phyloP scores from a whole-genome alignment of 2,888 invertebrate species.

The Sphaerophoria rueppellii region DNA sequence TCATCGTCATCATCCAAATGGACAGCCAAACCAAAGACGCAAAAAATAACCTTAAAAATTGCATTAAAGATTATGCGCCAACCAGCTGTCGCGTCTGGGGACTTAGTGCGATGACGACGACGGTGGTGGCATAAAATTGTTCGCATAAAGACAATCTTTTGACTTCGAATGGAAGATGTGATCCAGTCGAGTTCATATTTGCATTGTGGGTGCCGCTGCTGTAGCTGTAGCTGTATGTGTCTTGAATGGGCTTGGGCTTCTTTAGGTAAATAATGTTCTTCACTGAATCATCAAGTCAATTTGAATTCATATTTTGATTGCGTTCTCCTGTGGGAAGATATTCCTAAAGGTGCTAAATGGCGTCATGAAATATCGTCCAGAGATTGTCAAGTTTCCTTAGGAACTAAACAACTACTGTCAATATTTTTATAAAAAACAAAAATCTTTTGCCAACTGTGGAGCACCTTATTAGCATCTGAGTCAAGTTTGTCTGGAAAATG shows the following conservation, averaged over 20 bases:
- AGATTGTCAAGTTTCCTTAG: too few species aligned
- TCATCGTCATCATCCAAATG: slow-evolving; percentile 25
- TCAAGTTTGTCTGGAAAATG: too few species aligned
- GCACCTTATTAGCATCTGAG: too few species aligned
- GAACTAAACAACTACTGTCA: too few species aligned
- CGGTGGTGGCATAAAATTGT: background rate
- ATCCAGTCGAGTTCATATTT: slow-evolving; percentile 21
- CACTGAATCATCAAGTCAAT: slow-evolving; percentile 24
- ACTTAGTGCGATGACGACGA: background rate
- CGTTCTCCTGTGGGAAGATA: background rate
- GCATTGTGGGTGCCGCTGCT: slow-evolving; percentile 68
- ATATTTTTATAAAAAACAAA: too few species aligned
- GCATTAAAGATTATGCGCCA: slow-evolving; percentile 47
- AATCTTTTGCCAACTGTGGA: too few species aligned
- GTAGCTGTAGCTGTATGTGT: background rate
- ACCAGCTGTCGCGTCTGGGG: slow-evolving; percentile 56
- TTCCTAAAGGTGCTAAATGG: too few species aligned
- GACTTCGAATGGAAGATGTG: slow-evolving; percentile 11
- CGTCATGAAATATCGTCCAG: too few species aligned
- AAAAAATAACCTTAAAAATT: background rate
- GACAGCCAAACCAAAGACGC: background rate
- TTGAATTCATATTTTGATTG: background rate
- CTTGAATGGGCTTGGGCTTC: background rate
- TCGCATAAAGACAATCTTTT: slow-evolving; percentile 3
- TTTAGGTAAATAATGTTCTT: slow-evolving; percentile 37